These are phyloP conservation scores for Drosophila tropicalis DNA, from an alignment of 1,140 invertebrate species.

Conservation along the genomic window DNA sequence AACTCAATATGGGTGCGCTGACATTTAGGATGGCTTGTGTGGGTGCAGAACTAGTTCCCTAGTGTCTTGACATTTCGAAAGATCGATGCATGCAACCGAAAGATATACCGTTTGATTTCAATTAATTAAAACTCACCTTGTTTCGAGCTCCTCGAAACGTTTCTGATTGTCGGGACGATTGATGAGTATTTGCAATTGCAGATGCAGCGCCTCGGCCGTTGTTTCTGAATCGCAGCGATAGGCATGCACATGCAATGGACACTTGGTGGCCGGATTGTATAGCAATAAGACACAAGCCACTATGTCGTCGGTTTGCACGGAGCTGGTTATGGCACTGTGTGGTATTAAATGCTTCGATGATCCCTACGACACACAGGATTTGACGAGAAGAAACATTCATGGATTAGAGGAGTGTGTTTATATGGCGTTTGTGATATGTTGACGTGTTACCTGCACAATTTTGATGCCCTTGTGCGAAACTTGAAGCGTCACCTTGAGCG, in stretches of 20 bases:
- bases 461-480: conserved; percentile 97
- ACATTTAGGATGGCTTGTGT: conserved; percentile 9
- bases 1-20: conserved; percentile 22
- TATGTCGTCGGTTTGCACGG: conserved; percentile 93
- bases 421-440: background rate
- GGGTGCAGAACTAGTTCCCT: conserved; percentile 23
- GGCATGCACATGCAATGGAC: conserved; percentile 95
- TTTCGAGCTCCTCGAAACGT: conserved; percentile 92
- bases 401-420: background rate
- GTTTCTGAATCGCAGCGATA: conserved; percentile 97
- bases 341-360: conserved; percentile 97
- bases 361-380: conserved; percentile 78
- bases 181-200: conserved; percentile 92
- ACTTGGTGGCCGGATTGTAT: conserved; percentile 95
- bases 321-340: conserved; percentile 95
- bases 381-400: background rate
- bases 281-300: conserved; percentile 95
- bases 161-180: conserved; percentile 94
- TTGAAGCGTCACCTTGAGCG: conserved; percentile 94
- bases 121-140: conserved; percentile 74
- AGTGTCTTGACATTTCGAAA: background rate
- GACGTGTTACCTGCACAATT: conserved; percentile 89
- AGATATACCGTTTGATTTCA: background rate
- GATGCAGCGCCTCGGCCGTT: conserved; percentile 93
- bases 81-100: too few relatives aligned